phyloP scores from a whole-genome alignment of 2,888 invertebrate species.

The Heliconius aoede region DNA sequence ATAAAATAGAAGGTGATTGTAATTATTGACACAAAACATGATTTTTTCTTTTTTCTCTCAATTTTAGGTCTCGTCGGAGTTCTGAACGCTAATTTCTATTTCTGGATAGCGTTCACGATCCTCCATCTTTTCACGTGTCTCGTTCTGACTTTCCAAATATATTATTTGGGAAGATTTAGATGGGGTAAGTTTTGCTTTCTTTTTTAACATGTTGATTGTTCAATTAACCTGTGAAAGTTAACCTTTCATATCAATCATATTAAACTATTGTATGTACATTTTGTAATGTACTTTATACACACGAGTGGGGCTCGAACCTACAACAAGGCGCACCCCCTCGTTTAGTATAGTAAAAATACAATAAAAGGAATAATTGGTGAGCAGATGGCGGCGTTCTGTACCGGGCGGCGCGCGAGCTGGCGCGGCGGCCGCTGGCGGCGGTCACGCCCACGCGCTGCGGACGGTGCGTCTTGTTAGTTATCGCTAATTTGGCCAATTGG shows the following conservation, averaged over 20 bases:
- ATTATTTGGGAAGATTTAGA: conserved; percentile 89
- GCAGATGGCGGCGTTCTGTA: conserved; percentile 62
- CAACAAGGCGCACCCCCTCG: too few species aligned
- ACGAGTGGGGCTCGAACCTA: too few species aligned
- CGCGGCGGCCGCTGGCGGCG: conserved; percentile 64
- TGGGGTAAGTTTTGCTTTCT: conserved; percentile 85
- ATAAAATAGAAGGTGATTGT: too few species aligned
- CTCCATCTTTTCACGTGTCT: conserved; percentile 88
- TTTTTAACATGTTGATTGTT: neutral
- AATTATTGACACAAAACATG: too few species aligned
- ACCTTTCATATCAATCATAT: too few species aligned
- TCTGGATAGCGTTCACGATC: conserved; percentile 90
- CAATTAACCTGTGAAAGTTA: too few species aligned
- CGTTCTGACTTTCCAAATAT: conserved; percentile 88
- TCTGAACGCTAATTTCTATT: conserved; percentile 85
- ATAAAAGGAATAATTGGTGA: neutral
- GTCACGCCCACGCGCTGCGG: conserved; percentile 78
- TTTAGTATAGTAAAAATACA: too few species aligned
- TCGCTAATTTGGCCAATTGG: conserved; percentile 88
- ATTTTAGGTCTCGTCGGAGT: conserved; percentile 86
- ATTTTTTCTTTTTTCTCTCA: neutral
- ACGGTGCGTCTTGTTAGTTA: conserved; percentile 83
- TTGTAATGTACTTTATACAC: too few species aligned
- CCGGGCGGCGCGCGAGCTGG: conserved; percentile 61
- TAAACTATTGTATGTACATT: too few species aligned